Evolutionary conservation across 2,113 vertebrate genomes (phyloP).

Genomic region (Bostrychus sinensis): DNA sequence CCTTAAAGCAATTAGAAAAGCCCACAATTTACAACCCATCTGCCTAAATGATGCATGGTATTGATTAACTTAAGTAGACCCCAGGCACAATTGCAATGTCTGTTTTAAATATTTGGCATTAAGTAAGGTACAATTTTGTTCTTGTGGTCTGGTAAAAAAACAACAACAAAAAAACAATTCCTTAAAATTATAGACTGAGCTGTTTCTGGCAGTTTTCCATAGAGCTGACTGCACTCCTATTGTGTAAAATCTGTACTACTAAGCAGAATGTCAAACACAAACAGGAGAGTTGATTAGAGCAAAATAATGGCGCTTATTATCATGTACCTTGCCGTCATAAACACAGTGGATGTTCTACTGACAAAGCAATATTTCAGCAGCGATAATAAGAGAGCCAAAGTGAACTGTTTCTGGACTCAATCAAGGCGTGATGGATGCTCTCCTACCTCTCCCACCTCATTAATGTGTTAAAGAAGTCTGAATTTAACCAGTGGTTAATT

Average conservation of each 20-base stretch:
- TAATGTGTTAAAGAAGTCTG: constrained; percentile 65
- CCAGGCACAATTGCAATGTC: constrained; percentile 25
- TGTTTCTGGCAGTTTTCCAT: background rate
- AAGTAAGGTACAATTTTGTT: background rate
- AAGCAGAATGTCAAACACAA: background rate
- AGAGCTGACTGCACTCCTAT: background rate
- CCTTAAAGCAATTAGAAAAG: constrained; percentile 8
- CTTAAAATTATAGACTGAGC: too few relatives aligned
- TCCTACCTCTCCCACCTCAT: constrained; percentile 58
- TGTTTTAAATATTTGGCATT: constrained; percentile 28
- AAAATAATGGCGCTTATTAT: constrained; percentile 30
- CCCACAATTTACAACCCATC: constrained; percentile 7
- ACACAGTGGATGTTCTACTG: constrained; percentile 7
- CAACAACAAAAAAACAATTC: too few relatives aligned
- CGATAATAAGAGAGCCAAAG: constrained; percentile 43
- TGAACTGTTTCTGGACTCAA: constrained; percentile 50
- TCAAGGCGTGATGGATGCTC: constrained; percentile 71
- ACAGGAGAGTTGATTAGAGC: background rate
- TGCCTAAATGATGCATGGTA: constrained; percentile 31
- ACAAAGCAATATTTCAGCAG: constrained; percentile 35
- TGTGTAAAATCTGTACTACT: background rate
- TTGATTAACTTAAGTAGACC: constrained; percentile 29
- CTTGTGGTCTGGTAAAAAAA: too few relatives aligned
- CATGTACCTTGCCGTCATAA: constrained; percentile 32
- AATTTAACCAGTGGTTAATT: constrained; percentile 70